Base-by-base conservation (phyloP, 2,113 vertebrate species). In the Syngnathus typhle region DNA sequence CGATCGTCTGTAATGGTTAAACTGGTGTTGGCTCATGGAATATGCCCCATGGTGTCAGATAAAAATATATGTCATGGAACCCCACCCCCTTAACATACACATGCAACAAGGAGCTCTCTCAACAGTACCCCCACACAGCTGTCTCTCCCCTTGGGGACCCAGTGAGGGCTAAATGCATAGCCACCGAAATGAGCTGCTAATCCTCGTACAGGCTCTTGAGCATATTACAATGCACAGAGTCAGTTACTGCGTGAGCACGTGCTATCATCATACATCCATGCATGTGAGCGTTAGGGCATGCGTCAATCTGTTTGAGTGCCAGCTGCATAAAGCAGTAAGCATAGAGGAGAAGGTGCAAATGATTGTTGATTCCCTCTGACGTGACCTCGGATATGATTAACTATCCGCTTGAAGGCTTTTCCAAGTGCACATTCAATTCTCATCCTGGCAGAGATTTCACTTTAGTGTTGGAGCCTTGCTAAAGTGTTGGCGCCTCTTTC, bases 131-230 rank as follows among this genome's bases (percentile, higher is more conserved):
- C 70, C 72, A n/a, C 72, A 73, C 84, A 89, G 85, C 84, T 85
- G 84, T 84, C 80, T 72, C 47, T 60, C 67, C 87, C 84, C 82
- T 80, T 66, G 72, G 83, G 80, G 85, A 84, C 67, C 67, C 76
- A 67, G 71, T 67, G 74, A 79, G 84, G 82, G 81, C 86, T 84
- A 87, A 88, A 80, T 84, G 77, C 83, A 77, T 83, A 85, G 76
- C 80, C 80, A 75, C 83, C 75, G 79, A 88, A 90, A 89, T 88
- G 87, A 90, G 87, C 88, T 86, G 87, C 74, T 88, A 89, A 90
- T 90, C 89, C 89, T 75, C 60, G 80, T 78, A 89, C 86, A 84
- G 78, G 75, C 82, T 88, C 79, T 73, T 65, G 39, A 84, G 76
- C 77, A 87, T 82, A 84, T 83, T 86, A 84, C 79, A 82, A 84